These are phyloP conservation scores for Turnix velox DNA, from an alignment of 2,113 vertebrate genomes.

Conservation along the genomic window DNA sequence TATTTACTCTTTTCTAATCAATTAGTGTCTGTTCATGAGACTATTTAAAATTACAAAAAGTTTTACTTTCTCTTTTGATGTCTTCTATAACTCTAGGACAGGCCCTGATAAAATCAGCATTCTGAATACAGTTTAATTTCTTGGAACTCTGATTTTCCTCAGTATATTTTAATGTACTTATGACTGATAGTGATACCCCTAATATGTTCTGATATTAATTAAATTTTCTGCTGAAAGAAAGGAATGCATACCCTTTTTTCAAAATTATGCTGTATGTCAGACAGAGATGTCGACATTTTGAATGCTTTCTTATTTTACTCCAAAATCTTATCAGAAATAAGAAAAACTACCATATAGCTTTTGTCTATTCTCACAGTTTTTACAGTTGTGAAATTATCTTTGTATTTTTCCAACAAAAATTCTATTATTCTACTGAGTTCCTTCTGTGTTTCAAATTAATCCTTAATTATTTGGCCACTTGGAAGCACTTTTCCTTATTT, in stretches of 20 bases:
- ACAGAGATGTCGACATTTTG: not conserved
- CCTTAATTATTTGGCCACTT: not conserved
- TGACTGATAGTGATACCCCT: not conserved
- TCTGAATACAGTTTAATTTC: not conserved
- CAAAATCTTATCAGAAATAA: not conserved
- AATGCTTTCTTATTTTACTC: not conserved
- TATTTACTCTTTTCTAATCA: not conserved
- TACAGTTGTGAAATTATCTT: not conserved
- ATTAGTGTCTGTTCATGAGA: not conserved
- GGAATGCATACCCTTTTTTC: not conserved
- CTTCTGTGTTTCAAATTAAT: not conserved
- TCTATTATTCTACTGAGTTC: not conserved
- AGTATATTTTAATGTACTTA: not conserved
- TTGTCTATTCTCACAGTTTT: not conserved
- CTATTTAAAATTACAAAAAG: not conserved
- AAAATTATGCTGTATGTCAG: not conserved
- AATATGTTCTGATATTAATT: not conserved
- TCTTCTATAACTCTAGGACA: not conserved
- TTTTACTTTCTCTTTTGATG: constrained; percentile 31
- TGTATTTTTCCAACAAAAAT: not conserved
- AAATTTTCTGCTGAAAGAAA: not conserved
- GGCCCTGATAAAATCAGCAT: not conserved
- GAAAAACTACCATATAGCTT: not conserved
- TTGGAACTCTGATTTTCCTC: not conserved
- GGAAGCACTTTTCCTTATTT: not conserved